Evolutionary conservation across 2,888 invertebrate genomes (phyloP), one percentile per base, ranked within the genome.

Genomic region (Hydraecia micacea): DNA sequence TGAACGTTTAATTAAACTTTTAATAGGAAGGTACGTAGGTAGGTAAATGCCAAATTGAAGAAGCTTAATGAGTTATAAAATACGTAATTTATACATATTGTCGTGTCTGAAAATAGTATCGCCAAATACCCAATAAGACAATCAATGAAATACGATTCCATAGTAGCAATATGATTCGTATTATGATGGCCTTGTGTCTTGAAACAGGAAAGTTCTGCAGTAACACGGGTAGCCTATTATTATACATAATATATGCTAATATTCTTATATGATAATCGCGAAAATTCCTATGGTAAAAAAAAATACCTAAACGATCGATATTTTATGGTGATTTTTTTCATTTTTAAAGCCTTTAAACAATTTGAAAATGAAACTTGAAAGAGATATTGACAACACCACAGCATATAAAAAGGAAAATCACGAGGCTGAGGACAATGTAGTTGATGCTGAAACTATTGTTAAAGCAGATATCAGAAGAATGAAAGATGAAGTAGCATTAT

Each of bases 121-220:
- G 13, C 46, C 52, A 36, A n/a, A 76, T 62, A 46, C 15, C 32
- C 21, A 71, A 36, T 52, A 52, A 28, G 21, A 65, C 6, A 63
- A 52, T 58, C 52, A 46, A 69, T 70, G 69, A 73, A 69, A 77
- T 49, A 62, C 46, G 52, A 84, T 58, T 52, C 70, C 6, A 62
- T 36, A 66, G 42, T 68, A 46, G 18, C 32, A 49, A 28, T 42
- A 42, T 32, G 63, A 55, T 74, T 85, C 70, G 58, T 63, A 52
- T 73, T 77, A 7, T 63, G 46, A 25, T 39, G 77, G 65, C 78
- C 85, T 85, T 85, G 81, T 75, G 49, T 21, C 65, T 75, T 77
- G 77, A 81, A 84, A 81, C 70, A 65, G 73, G 60, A 42, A 52
- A 60, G 58, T 68, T 70, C 71, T 18, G 70, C 55, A 63, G 70